Evolutionary conservation across 1,140 invertebrate genomes (phyloP).

Genomic region (Drusus annulatus): DNA sequence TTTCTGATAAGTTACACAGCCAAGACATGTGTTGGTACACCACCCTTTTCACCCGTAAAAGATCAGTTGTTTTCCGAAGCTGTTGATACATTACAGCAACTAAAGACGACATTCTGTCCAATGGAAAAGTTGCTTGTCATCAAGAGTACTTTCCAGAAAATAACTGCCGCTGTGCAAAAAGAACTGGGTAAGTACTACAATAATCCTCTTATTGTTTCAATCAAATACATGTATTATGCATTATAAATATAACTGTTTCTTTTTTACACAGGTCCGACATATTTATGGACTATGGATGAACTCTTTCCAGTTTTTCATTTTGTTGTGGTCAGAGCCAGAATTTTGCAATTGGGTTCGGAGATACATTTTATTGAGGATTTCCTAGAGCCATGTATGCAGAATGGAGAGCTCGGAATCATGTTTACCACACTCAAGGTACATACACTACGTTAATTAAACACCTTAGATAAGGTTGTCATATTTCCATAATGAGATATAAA

Average conservation of each 20-base stretch:
- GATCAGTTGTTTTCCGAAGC: slow-evolving; percentile 76
- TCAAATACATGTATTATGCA: too few species aligned
- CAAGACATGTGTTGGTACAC: slow-evolving; percentile 57
- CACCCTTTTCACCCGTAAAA: slow-evolving; percentile 65
- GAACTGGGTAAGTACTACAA: slow-evolving; percentile 65
- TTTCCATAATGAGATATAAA: too few species aligned
- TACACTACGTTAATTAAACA: too few species aligned
- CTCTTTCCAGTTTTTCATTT: slow-evolving; percentile 90
- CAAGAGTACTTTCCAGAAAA: slow-evolving; percentile 83
- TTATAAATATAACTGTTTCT: too few species aligned
- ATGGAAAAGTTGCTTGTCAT: slow-evolving; percentile 86
- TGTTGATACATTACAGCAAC: slow-evolving; percentile 81
- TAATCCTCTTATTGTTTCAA: slow-evolving; percentile 1
- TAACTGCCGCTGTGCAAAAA: slow-evolving; percentile 78
- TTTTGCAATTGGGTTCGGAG: slow-evolving; percentile 88
- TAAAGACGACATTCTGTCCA: slow-evolving; percentile 86
- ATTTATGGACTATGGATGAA: slow-evolving; percentile 89
- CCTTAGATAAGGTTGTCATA: too few species aligned
- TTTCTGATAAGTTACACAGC: slow-evolving; percentile 65
- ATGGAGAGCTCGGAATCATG: slow-evolving; percentile 87
- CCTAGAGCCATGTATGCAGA: slow-evolving; percentile 81
- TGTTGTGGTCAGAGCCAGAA: slow-evolving; percentile 84
- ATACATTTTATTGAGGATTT: slow-evolving; percentile 89
- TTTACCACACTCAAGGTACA: slow-evolving; percentile 84
- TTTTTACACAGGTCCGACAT: slow-evolving; percentile 68